These are phyloP conservation scores for Esox niger DNA, from an alignment of 2,113 vertebrate genomes.

Conservation along the genomic window DNA sequence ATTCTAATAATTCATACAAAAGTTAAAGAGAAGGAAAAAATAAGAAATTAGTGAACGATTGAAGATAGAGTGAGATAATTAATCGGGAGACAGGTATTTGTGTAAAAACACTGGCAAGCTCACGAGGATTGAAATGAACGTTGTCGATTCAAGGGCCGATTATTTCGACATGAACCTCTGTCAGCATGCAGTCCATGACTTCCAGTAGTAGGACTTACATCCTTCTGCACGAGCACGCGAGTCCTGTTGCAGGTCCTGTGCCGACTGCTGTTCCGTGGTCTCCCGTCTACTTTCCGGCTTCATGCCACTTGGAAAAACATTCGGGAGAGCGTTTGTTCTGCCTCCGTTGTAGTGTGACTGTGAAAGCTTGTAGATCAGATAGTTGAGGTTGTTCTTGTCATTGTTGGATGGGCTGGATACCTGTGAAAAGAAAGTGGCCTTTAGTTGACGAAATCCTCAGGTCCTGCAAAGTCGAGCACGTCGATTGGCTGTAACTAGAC, in stretches of 20 bases:
- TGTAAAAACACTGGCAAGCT: not conserved
- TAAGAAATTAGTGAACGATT: too few relatives aligned
- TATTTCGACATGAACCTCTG: not conserved
- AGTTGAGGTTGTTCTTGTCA: not conserved
- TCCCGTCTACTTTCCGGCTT: conserved; percentile 39
- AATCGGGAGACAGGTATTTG: too few relatives aligned
- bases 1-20: too few relatives aligned
- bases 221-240: conserved; percentile 6
- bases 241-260: not conserved
- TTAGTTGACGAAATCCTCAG: too few relatives aligned
- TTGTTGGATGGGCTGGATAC: conserved; percentile 7
- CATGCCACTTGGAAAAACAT: not conserved
- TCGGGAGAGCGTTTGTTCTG: not conserved
- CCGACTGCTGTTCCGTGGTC: too few relatives aligned
- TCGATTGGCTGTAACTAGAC: too few relatives aligned
- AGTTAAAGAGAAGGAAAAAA: too few relatives aligned
- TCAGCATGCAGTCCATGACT: conserved; percentile 59
- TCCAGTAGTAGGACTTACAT: conserved; percentile 63
- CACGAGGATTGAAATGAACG: too few relatives aligned
- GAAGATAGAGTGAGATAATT: too few relatives aligned
- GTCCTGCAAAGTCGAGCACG: too few relatives aligned
- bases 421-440: conserved; percentile 24
- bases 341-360: conserved; percentile 20
- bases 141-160: not conserved
- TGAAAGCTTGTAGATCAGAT: conserved; percentile 31